These are phyloP conservation scores for Sitodiplosis mosellana DNA, from an alignment of 1,140 invertebrate species.

Conservation along the genomic window DNA sequence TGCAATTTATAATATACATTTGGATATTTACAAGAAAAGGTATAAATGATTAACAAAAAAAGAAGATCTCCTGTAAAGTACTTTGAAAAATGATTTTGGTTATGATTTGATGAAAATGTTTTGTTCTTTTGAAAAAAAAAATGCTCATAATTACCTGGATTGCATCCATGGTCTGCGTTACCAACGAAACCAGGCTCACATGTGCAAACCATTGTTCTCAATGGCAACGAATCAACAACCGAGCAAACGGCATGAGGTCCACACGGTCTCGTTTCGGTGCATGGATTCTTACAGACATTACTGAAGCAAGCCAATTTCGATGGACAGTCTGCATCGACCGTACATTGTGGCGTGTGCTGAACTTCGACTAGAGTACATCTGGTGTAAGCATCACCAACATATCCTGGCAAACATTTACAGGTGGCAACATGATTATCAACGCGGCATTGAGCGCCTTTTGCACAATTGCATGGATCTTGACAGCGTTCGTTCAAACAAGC, in stretches of 20 bases:
- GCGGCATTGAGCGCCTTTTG: slow-evolving; percentile 48
- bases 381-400: slow-evolving; percentile 53
- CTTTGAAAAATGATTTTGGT: slow-evolving; percentile 5
- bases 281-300: slow-evolving; percentile 66
- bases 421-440: slow-evolving; percentile 55
- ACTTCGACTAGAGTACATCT: slow-evolving; percentile 38
- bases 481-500: slow-evolving; percentile 58
- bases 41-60: too few relatives aligned
- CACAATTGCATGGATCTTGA: slow-evolving; percentile 59
- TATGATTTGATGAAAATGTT: neutral
- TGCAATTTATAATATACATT: too few relatives aligned
- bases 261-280: slow-evolving; percentile 57
- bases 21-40: too few relatives aligned
- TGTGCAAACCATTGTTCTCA: slow-evolving; percentile 72
- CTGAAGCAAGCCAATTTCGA: slow-evolving; percentile 67
- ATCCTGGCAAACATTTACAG: slow-evolving; percentile 69
- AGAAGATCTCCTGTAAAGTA: slow-evolving; percentile 14
- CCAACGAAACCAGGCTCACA: slow-evolving; percentile 64
- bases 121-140: neutral
- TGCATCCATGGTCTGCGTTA: slow-evolving; percentile 66
- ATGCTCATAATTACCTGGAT: slow-evolving; percentile 35
- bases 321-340: slow-evolving; percentile 64
- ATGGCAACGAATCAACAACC: slow-evolving; percentile 65
- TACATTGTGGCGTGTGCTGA: slow-evolving; percentile 44
- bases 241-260: slow-evolving; percentile 58